A percentile compares a stretch with the other conserved stretches of the same genome.
Evolutionary conservation across 2,797 vertebrate species (phyloP).

Genomic region (Gouania willdenowi): DNA sequence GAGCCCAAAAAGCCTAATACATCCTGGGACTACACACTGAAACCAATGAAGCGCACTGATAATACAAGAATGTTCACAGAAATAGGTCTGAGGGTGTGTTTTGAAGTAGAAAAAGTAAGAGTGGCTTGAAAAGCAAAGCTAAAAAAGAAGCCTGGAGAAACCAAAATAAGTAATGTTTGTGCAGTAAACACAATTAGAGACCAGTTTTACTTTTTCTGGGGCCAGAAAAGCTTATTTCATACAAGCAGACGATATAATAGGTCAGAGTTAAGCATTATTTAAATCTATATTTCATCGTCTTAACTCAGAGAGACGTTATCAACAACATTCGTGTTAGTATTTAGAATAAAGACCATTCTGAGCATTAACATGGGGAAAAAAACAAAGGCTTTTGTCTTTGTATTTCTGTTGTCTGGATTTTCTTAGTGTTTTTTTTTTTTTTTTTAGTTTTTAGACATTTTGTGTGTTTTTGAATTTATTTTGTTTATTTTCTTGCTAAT

Average conservation of each 20-base stretch:
- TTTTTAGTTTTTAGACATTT: too few relatives aligned
- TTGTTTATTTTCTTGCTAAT: too few relatives aligned
- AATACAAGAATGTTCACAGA: slow-evolving; percentile 25
- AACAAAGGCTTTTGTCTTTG: too few relatives aligned
- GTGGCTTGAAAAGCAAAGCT: slow-evolving; percentile 19
- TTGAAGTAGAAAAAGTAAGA: slow-evolving; percentile 1
- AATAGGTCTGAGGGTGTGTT: slow-evolving; percentile 22
- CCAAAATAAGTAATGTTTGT: slow-evolving; percentile 44
- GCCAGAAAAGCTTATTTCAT: slow-evolving; percentile 49
- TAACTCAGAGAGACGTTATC: slow-evolving; percentile 33
- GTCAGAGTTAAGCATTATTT: slow-evolving; percentile 21
- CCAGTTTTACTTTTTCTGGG: slow-evolving; percentile 39
- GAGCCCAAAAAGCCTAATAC: slow-evolving; percentile 15
- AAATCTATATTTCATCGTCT: slow-evolving; percentile 35
- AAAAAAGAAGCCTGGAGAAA: slow-evolving; percentile 19
- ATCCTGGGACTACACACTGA: slow-evolving; percentile 13
- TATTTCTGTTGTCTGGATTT: too few relatives aligned
- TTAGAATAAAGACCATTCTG: too few relatives aligned
- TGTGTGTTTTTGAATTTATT: too few relatives aligned
- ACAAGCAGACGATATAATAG: too few relatives aligned
- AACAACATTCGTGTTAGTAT: too few relatives aligned
- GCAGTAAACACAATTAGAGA: slow-evolving; percentile 63
- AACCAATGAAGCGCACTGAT: slow-evolving; percentile 33
- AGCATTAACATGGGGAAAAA: too few relatives aligned
- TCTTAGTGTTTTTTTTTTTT: too few relatives aligned